phyloP scores from a whole-genome alignment of 2,888 invertebrate species.

The Labia minor region DNA sequence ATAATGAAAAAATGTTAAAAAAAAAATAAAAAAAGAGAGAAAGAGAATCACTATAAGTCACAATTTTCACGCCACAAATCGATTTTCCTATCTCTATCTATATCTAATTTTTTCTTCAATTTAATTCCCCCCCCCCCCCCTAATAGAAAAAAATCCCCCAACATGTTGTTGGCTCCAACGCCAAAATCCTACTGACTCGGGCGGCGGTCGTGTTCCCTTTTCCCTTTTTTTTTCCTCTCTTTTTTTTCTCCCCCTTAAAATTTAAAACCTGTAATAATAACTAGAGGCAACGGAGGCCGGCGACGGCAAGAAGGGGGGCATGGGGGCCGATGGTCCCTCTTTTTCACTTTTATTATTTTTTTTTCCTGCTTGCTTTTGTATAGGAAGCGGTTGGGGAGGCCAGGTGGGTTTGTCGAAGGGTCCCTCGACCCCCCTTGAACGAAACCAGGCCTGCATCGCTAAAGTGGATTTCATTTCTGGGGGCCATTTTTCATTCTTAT shows the following conservation, averaged over 20 bases:
- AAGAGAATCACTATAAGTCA: too few species aligned
- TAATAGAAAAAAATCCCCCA: neutral
- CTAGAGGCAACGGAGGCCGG: conserved; percentile 6
- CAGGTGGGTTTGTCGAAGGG: neutral
- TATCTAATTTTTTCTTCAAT: too few species aligned
- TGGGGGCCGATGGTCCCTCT: neutral
- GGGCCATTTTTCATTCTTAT: conserved; percentile 4
- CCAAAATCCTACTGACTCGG: neutral
- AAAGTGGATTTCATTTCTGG: conserved; percentile 5
- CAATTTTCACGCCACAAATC: too few species aligned
- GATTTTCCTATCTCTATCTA: too few species aligned
- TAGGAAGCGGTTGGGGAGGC: neutral
- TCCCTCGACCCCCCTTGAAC: neutral
- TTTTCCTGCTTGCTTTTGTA: neutral
- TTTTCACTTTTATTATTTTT: conserved; percentile 5
- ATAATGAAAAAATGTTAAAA: too few species aligned
- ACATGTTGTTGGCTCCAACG: conserved; percentile 8
- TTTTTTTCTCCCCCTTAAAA: conserved; percentile 9
- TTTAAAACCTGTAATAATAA: conserved; percentile 13
- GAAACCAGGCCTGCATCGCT: neutral
- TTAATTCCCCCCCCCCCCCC: neutral
- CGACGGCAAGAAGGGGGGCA: neutral
- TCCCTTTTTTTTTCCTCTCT: neutral
- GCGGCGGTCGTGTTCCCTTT: conserved; percentile 1
- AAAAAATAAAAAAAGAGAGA: too few species aligned